Evolutionary conservation across 2,113 vertebrate species (phyloP), one percentile per base, ranked within the genome.

Genomic region (Tetrao urogallus): DNA sequence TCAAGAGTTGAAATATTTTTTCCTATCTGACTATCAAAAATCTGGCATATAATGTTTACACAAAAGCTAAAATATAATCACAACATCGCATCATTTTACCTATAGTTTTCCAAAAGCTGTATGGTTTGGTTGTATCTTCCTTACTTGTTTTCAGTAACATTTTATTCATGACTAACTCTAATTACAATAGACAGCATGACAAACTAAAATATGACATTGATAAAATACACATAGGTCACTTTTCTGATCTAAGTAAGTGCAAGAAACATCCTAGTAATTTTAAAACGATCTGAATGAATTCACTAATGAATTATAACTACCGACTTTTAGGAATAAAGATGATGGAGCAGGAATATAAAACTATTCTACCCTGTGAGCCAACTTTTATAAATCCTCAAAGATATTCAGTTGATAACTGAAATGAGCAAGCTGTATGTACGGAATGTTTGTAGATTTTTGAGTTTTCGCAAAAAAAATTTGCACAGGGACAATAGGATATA

Each of bases 21-120:
- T 73, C 57, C 22, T 88, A 58, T 84, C 27, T 79, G 57, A 48
- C 32, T 92, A n/a, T 78, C 32, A 89, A 70, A 72, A 81, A 82
- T 36, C 10, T 56, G 77, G 93, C 95, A 94, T 87, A 96, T 92
- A 97, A 94, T 72, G 95, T 90, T 96, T 97, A 94, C 95, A 94
- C 91, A 94, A 73, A 7, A 79, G 43, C 18, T 86, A 47, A 88
- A 94, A 63, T 5, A 79, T 40, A 77, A 71, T 28, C 40, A 79
- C 27, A 75, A 25, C 15, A 52, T 28, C 45, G 48, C 10, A 54
- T 93, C 11, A 79, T 36, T 73, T 57, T 64, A 45, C 24, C 21
- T 22, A 42, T 87, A 52, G 47, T 86, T 30, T 87, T 78, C 22
- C 34, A 54, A 12, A 74, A 63, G 3, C 54, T 48, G 58, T 70